Base-by-base conservation (phyloP, 2,888 invertebrate genomes). In the Drosophila seclusa region DNA sequence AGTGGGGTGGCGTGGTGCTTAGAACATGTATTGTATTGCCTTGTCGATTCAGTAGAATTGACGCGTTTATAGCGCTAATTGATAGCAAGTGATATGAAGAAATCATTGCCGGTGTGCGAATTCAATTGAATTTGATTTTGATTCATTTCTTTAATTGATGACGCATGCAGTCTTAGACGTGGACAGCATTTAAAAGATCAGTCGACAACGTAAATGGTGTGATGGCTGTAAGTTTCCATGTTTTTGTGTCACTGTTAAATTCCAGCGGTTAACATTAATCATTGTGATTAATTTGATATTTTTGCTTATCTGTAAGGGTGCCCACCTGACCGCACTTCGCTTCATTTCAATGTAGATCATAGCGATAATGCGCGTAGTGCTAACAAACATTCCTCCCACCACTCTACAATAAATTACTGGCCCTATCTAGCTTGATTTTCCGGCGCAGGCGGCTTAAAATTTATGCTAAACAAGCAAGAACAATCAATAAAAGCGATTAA, bases 401-500 rank as follows among this genome's bases (percentile, higher is more conserved):
- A 16, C 8, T 24, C 32, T 0, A 32, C 52, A 54, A 57, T 59
- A 59, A 52, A 68, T 78, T n/a, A 42, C 34, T 45, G 4, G 16
- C 4, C 21, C 36, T 31, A 50, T 49, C 49, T 42, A 42, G 58
- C 31, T 16, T 38, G 53, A 55, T 68, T 74, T 68, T 73, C 59
- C 68, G 58, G 32, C 31, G 48, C 16, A 36, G n/a, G 31, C 61
- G 54, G 68, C 80, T 80, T 78, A 62, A 78, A 76, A 62, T 71
- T 59, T 76, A 78, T 78, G 76, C 78, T 76, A 80, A 78, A 45
- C 71, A 68, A 80, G 68, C 55, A 71, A 73, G 40, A 73, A 75
- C 76, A 87, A 78, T 84, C 87, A 76, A 78, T 82, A 76, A 66
- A 73, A 63, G 66, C 82, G 84, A 87, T 83, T 87, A 81, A 69